Evolutionary conservation across 2,888 invertebrate genomes (phyloP).

Genomic region (Drepana falcataria): DNA sequence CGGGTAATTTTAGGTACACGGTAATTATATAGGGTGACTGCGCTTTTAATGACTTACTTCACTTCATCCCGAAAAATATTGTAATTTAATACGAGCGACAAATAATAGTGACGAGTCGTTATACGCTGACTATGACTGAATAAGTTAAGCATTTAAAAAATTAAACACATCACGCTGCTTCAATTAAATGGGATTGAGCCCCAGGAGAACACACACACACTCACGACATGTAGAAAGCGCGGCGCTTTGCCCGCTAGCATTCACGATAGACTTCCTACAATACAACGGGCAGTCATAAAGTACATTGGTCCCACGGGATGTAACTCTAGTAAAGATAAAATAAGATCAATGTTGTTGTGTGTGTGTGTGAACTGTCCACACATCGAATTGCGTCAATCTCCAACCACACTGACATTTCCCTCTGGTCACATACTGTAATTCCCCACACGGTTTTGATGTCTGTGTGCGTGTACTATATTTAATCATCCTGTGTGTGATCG

Average conservation of each 20-base stretch:
- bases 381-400: slow-evolving; percentile 69
- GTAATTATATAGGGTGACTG: too few species aligned
- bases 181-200: slow-evolving; percentile 45
- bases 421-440: slow-evolving; percentile 55
- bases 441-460: slow-evolving; percentile 27
- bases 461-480: slow-evolving; percentile 71
- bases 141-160: neutral
- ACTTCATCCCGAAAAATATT: too few species aligned
- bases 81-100: too few species aligned
- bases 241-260: slow-evolving; percentile 57
- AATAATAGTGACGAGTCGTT: too few species aligned
- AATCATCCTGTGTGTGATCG: slow-evolving; percentile 62
- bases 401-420: slow-evolving; percentile 57
- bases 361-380: slow-evolving; percentile 37
- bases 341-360: slow-evolving; percentile 58
- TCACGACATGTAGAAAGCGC: slow-evolving; percentile 39
- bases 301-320: slow-evolving; percentile 72
- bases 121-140: neutral
- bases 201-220: slow-evolving; percentile 40
- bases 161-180: slow-evolving; percentile 25
- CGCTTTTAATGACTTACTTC: too few species aligned
- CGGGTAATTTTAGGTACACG: too few species aligned
- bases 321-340: slow-evolving; percentile 66
- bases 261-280: slow-evolving; percentile 60
- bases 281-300: slow-evolving; percentile 36